Base-by-base conservation (phyloP, 2,888 invertebrate genomes). In the Tanytarsus gracilentus region DNA sequence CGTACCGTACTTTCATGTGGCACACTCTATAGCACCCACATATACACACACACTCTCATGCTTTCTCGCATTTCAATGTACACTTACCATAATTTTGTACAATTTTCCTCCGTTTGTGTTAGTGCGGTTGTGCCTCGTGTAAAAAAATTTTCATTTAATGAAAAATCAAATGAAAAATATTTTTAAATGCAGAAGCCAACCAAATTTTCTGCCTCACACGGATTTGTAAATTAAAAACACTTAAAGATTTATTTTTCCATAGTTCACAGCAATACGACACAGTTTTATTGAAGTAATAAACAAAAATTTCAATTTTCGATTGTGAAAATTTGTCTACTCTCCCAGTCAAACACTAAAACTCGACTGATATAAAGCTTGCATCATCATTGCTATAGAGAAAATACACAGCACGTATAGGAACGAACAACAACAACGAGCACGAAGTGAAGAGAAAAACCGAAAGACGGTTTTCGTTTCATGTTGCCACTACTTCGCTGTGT, bases 351-450 rank as follows among this genome's bases (percentile, higher is more conserved):
- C 49, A 60, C 49, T 33, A 50, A 60, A 60, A 25, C 50, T 50
- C 60, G 60, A 60, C 60, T 60, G 60, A 60, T 60, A 60, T 50
- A 60, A 59, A 50, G 48, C 50, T 60, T 60, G 60, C 60, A 60
- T 60, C 60, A 60, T 50, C 49, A 50, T 60, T 60, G 48, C 49
- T 50, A 36, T 60, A 60, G 60, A 60, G 50, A 60, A 50, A 49
- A 59, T 50, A 60, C 49, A 23, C 29, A 33, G 14, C 25, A n/a
- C 48, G 59, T 48, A 18, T n/a, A 33, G 26, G 29, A 40, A 25
- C 48, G 48, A 40, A 7, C 29, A 48, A 49, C 30, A 44, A 44
- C 40, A 49, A 30, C 29, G 33, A 49, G 49, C 33, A 5, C 27
- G 44, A 29, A 26, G 29, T 27, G 26, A 44, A 58, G 55, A 30